phyloP scores from a whole-genome alignment of 2,888 invertebrate species.

The Synergus itoensis region DNA sequence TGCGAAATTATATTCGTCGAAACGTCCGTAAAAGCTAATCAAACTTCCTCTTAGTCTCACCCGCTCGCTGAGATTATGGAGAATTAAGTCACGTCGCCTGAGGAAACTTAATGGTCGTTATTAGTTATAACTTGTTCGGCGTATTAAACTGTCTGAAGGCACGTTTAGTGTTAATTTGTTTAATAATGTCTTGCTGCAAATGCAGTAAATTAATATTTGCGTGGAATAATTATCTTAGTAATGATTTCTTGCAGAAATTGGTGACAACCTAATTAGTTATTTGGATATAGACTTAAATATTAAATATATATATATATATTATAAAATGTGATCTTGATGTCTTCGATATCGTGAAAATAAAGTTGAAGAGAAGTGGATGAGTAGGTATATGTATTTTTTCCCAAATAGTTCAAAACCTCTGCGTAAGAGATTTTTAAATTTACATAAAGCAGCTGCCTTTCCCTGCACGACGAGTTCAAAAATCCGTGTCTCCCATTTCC shows the following conservation, averaged over 20 bases:
- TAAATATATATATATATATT: too few species aligned
- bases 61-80: conserved; percentile 25
- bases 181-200: conserved; percentile 7
- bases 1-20: conserved; percentile 26
- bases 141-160: conserved; percentile 26
- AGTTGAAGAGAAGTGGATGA: not conserved
- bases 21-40: conserved; percentile 25
- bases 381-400: not conserved
- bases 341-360: not conserved
- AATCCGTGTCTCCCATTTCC: not conserved
- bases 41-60: conserved; percentile 27
- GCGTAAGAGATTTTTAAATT: not conserved
- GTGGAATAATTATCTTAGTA: conserved; percentile 1
- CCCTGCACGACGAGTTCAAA: not conserved
- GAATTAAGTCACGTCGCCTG: conserved; percentile 28
- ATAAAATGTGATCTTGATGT: too few species aligned
- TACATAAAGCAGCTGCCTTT: not conserved
- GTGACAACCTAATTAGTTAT: not conserved
- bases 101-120: conserved; percentile 39
- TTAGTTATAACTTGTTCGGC: conserved; percentile 33
- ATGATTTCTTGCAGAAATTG: not conserved
- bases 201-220: conserved; percentile 27
- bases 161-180: conserved; percentile 31
- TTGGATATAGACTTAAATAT: not conserved
- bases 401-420: too few species aligned